Conservation (phyloP, 2,888 invertebrate genomes). For the Synergus umbraculus region DNA sequence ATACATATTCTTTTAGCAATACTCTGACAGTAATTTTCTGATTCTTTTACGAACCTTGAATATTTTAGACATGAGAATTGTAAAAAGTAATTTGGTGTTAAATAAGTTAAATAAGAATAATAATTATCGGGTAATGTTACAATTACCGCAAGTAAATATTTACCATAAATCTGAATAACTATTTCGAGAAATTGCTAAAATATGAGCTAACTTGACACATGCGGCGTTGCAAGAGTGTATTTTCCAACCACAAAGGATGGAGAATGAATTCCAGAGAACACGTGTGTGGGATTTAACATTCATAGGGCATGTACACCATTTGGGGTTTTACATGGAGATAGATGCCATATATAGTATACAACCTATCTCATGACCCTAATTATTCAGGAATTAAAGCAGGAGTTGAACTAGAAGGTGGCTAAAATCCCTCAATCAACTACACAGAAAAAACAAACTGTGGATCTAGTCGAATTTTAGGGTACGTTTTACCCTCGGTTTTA, state of each 20-base stretch:
- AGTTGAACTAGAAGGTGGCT: not conserved
- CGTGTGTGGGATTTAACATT: conserved; percentile 34
- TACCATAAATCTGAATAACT: not conserved
- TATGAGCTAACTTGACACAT: conserved; percentile 36
- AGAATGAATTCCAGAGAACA: not conserved
- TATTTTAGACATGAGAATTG: not conserved
- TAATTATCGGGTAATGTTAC: not conserved
- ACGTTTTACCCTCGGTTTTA: too few relatives aligned
- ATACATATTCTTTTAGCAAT: too few relatives aligned
- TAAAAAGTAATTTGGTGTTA: not conserved
- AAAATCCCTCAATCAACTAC: not conserved
- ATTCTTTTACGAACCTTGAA: not conserved
- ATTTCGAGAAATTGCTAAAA: not conserved
- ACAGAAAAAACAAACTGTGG: too few relatives aligned
- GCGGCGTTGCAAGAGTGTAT: conserved; percentile 18
- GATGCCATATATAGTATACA: not conserved
- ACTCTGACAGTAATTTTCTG: not conserved
- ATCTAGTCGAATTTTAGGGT: too few relatives aligned
- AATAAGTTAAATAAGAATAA: not conserved
- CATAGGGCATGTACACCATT: not conserved
- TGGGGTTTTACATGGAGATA: not conserved
- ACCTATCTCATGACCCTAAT: not conserved
- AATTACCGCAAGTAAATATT: not conserved
- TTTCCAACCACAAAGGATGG: conserved; percentile 30
- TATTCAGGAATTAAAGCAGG: not conserved